phyloP scores from a whole-genome alignment of 92 coral and sea anemone genomes.

The Palythoa heliodiscus region DNA sequence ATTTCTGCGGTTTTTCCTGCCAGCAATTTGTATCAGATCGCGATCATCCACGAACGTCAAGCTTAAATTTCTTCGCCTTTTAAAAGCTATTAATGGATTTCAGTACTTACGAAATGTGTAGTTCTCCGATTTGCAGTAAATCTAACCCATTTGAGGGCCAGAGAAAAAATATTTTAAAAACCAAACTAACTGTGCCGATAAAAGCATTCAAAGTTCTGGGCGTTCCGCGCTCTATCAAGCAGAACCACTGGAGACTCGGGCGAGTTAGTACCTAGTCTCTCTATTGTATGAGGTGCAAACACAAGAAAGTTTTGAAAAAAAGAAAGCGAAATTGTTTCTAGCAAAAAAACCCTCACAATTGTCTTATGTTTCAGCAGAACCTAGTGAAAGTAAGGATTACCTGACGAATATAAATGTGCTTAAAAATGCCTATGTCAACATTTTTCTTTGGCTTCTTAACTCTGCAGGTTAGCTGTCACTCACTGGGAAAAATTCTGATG shows the following conservation, averaged over 20 bases:
- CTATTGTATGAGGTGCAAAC: not conserved
- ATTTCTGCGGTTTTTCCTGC: not conserved
- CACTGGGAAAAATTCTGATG: too few species aligned
- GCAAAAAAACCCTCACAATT: too few species aligned
- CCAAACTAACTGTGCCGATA: not conserved
- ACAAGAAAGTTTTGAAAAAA: not conserved
- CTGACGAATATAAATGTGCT: too few species aligned
- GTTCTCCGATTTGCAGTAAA: not conserved
- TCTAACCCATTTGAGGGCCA: not conserved
- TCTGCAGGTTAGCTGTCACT: too few species aligned
- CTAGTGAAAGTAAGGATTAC: too few species aligned
- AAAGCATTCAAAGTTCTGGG: conserved; percentile 19
- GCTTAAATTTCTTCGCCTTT: not conserved
- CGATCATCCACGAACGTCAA: not conserved
- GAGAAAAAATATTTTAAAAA: not conserved
- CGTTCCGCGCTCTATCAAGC: conserved; percentile 25
- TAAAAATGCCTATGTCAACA: too few species aligned
- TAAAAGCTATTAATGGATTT: not conserved
- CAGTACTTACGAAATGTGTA: not conserved
- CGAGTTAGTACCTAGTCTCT: conserved; percentile 25
- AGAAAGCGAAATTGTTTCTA: too few species aligned
- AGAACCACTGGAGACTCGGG: conserved; percentile 27
- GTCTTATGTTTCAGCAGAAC: too few species aligned
- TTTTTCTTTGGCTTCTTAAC: too few species aligned
- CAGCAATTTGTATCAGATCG: not conserved